phyloP scores from a whole-genome alignment of 2,113 vertebrate species.

The Xiphophorus hellerii region DNA sequence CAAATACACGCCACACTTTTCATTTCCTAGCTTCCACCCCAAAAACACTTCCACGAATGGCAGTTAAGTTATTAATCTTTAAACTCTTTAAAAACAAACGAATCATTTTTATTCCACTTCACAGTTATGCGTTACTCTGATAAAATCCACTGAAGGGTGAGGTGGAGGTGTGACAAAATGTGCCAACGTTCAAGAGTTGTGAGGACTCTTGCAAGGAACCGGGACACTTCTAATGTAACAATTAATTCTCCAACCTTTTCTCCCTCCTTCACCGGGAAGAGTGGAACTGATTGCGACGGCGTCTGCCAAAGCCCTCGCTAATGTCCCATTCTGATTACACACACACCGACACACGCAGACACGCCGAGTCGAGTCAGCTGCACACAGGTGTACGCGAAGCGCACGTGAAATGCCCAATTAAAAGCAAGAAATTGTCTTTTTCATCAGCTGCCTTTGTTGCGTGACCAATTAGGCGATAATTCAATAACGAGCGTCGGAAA shows the following conservation, averaged over 20 bases:
- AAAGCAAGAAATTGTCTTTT: conserved; percentile 92
- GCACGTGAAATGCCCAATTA: conserved; percentile 94
- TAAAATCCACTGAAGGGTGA: background rate
- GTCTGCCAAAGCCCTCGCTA: conserved; percentile 89
- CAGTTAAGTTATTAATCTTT: background rate
- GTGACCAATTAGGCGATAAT: conserved; percentile 96
- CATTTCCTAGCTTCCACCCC: too few species aligned
- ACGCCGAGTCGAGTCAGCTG: conserved; percentile 53
- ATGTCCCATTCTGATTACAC: conserved; percentile 91
- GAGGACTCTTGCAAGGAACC: background rate
- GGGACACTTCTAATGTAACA: conserved; percentile 38
- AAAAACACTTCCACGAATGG: too few species aligned
- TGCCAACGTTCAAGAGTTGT: background rate
- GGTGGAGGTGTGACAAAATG: background rate
- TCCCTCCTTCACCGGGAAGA: conserved; percentile 61
- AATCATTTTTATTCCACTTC: background rate
- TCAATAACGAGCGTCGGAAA: conserved; percentile 90
- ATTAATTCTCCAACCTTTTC: conserved; percentile 47
- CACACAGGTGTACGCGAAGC: conserved; percentile 92
- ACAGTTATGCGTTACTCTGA: background rate
- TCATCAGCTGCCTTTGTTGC: conserved; percentile 92
- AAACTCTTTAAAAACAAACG: background rate
- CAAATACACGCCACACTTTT: too few species aligned
- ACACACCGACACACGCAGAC: conserved; percentile 40
- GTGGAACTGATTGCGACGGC: conserved; percentile 85